phyloP scores from a whole-genome alignment of 23 tunicate species.

The Ascidia mentula region DNA sequence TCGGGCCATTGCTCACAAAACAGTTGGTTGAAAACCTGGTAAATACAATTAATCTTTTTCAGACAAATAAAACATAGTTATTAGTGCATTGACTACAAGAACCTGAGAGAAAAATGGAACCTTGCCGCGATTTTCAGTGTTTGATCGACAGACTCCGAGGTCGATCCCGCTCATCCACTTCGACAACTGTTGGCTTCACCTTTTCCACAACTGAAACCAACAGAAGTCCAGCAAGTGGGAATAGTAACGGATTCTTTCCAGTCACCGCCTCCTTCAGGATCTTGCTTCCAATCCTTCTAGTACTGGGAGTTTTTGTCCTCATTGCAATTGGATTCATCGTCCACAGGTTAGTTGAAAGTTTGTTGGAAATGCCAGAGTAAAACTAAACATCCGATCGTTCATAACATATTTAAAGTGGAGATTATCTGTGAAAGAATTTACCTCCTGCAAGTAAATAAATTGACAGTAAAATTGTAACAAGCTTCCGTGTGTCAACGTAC shows the following conservation, averaged over 20 bases:
- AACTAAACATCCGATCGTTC: no score
- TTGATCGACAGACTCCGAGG: background rate
- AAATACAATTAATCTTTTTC: no score
- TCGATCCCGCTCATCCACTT: background rate
- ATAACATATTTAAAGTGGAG: no score
- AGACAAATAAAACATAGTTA: no score
- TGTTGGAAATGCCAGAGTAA: no score
- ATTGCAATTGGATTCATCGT: constrained; percentile 33
- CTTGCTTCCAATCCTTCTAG: constrained; percentile 29
- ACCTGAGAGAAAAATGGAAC: background rate
- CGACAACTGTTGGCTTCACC: background rate
- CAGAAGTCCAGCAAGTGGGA: background rate
- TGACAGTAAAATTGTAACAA: no score
- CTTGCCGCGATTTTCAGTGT: background rate
- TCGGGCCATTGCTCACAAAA: no score
- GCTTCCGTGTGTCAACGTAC: no score
- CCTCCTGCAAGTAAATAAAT: no score
- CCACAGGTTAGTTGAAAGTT: constrained; percentile 33
- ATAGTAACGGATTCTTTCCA: background rate
- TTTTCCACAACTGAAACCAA: background rate
- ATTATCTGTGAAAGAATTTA: no score
- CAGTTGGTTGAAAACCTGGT: no score
- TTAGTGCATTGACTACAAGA: no score
- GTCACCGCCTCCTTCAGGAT: constrained; percentile 19
- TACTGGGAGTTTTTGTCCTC: constrained; percentile 16